Evolutionary conservation across 2,888 invertebrate genomes (phyloP).

Genomic region (Yponomeuta sedellus): DNA sequence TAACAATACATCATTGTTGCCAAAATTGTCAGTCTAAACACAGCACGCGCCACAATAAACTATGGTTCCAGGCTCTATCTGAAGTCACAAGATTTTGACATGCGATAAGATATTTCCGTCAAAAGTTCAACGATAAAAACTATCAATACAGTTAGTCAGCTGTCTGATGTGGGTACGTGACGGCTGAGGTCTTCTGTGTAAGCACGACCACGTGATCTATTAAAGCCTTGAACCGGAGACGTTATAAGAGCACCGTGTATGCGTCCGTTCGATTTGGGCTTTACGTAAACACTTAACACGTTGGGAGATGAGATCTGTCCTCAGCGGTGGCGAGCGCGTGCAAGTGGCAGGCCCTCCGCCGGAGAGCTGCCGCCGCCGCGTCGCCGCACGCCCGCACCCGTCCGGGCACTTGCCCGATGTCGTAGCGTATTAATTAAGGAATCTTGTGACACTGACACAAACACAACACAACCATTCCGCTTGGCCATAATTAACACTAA

Average conservation of each 20-base stretch:
- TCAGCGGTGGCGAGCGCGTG: slow-evolving; percentile 31
- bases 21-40: background rate
- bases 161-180: slow-evolving; percentile 47
- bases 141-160: slow-evolving; percentile 36
- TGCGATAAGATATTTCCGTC: slow-evolving; percentile 60
- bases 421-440: slow-evolving; percentile 51
- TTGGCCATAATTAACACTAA: slow-evolving; percentile 43
- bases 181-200: slow-evolving; percentile 52
- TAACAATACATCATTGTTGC: background rate
- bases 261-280: slow-evolving; percentile 39
- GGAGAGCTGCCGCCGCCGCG: slow-evolving; percentile 22
- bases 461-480: slow-evolving; percentile 13
- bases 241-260: background rate
- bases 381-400: slow-evolving; percentile 31
- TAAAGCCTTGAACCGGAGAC: slow-evolving; percentile 50
- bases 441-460: slow-evolving; percentile 33
- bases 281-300: slow-evolving; percentile 43
- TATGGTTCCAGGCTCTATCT: slow-evolving; percentile 29
- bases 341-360: slow-evolving; percentile 47
- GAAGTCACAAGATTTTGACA: slow-evolving; percentile 29
- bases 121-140: slow-evolving; percentile 63
- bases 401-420: slow-evolving; percentile 33
- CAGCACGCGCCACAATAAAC: background rate
- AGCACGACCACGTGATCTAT: slow-evolving; percentile 55
- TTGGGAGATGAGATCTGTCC: slow-evolving; percentile 15